These are phyloP conservation scores for Trogon surrucura DNA, from an alignment of 2,113 vertebrate genomes.

Conservation along the genomic window DNA sequence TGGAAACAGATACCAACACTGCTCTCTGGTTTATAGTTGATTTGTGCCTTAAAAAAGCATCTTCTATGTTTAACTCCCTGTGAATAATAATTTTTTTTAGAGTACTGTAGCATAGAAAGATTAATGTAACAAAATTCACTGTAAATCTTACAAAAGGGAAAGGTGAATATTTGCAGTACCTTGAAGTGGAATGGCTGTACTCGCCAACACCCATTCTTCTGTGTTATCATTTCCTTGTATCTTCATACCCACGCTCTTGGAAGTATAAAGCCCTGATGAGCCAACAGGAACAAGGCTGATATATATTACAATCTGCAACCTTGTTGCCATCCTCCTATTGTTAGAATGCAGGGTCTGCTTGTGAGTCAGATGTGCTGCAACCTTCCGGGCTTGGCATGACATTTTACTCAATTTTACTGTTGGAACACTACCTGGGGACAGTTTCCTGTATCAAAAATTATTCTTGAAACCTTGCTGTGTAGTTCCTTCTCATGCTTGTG, in stretches of 20 bases:
- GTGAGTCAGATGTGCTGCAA: neutral
- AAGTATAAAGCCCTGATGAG: neutral
- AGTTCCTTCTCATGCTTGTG: neutral
- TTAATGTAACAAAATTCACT: neutral
- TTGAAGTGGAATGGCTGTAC: neutral
- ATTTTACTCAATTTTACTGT: neutral
- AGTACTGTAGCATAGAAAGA: neutral
- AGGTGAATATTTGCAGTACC: neutral
- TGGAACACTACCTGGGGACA: neutral
- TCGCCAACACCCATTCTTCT: neutral
- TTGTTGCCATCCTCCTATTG: neutral
- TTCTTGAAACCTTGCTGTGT: neutral
- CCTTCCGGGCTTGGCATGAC: neutral
- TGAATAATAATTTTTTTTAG: neutral
- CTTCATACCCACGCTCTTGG: accelerated
- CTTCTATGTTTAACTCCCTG: neutral
- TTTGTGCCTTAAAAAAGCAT: neutral
- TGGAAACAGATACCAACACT: neutral
- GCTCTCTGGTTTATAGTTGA: neutral
- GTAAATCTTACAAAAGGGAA: neutral
- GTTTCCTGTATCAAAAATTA: neutral
- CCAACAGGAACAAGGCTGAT: neutral
- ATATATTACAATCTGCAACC: neutral
- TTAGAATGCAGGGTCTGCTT: neutral
- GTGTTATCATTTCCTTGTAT: neutral